phyloP scores from a whole-genome alignment of 2,113 vertebrate genomes.

The Acanthisitta chloris region DNA sequence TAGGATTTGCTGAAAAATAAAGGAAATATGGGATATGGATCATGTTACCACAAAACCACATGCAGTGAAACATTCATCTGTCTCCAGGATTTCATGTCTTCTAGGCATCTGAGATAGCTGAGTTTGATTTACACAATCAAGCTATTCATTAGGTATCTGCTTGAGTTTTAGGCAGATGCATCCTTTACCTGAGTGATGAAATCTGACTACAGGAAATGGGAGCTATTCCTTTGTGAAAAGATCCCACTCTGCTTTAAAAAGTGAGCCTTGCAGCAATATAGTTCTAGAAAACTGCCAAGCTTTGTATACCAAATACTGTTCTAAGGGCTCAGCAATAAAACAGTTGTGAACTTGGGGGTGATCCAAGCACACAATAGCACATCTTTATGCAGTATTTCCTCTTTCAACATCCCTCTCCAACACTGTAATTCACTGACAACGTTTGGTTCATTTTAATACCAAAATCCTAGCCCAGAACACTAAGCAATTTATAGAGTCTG shows the following conservation, averaged over 20 bases:
- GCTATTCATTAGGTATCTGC: slow-evolving; percentile 66
- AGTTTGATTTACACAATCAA: slow-evolving; percentile 59
- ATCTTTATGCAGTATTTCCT: slow-evolving; percentile 53
- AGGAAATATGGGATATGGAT: slow-evolving; percentile 41
- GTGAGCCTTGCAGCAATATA: slow-evolving; percentile 49
- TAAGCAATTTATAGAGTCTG: neutral
- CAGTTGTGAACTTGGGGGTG: slow-evolving; percentile 23
- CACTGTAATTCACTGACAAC: slow-evolving; percentile 35
- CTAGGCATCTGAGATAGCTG: slow-evolving; percentile 38
- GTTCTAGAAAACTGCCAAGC: slow-evolving; percentile 25
- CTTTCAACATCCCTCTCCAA: slow-evolving; percentile 41
- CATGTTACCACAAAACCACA: slow-evolving; percentile 36
- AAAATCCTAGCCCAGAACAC: neutral
- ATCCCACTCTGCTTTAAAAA: slow-evolving; percentile 53
- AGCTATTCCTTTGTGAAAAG: slow-evolving; percentile 49
- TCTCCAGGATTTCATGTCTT: slow-evolving; percentile 67
- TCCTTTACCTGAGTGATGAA: slow-evolving; percentile 70
- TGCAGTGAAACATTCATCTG: slow-evolving; percentile 26
- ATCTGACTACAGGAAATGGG: slow-evolving; percentile 52
- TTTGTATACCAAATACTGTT: slow-evolving; percentile 6
- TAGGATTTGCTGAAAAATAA: slow-evolving; percentile 46
- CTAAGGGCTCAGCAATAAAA: slow-evolving; percentile 15
- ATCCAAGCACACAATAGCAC: slow-evolving; percentile 50
- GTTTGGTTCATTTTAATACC: neutral
- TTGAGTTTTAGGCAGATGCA: slow-evolving; percentile 50